Base-by-base conservation (phyloP, 2,113 vertebrate species). In the Lepus timidus region DNA sequence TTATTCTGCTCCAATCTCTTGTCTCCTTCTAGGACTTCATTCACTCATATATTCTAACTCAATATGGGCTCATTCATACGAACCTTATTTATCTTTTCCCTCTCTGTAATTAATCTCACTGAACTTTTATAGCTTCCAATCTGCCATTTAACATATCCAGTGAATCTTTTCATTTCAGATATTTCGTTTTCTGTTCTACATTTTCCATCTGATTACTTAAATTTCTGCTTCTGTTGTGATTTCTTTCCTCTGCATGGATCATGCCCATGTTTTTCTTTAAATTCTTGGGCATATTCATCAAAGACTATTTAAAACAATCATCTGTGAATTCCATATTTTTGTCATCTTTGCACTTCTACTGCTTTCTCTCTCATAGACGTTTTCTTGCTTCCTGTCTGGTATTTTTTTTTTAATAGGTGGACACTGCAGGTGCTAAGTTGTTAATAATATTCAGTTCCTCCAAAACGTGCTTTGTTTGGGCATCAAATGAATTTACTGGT, bases 61-160 rank as follows among this genome's bases (percentile, higher is more conserved):
- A 80, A n/a, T 29, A 62, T 3, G 65, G 44, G 22, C 79, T 27
- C 64, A 85, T 20, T 92, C 58, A 58, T 31, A 80, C n/a, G 27
- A 11, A 19, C 11, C 44, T 61, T 85, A 9, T 58, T 85, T 25
- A 64, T 39, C 74, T 76, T 61, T 64, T 51, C 25, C 6, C 6
- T 6, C 10, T 79, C 44, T 55, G 7, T 65, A 19, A 23, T 93
- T 78, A 44, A 83, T 9, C 33, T 19, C 86, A 90, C n/a, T 81
- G 75, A 93, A 75, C 31, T 85, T 89, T 31, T 33, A 6, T 44
- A 68, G 67, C 39, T 94, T 93, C 62, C 29, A 64, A 93, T 62
- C 85, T 91, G 36, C 55, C 33, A 83, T 58, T 90, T 76, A 71
- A 90, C 9, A 70, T 13, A 71, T 55, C 36, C 23, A 49, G 20